These are phyloP conservation scores for Tetranychus piercei DNA, from an alignment of 2,888 invertebrate species.

Conservation along the genomic window DNA sequence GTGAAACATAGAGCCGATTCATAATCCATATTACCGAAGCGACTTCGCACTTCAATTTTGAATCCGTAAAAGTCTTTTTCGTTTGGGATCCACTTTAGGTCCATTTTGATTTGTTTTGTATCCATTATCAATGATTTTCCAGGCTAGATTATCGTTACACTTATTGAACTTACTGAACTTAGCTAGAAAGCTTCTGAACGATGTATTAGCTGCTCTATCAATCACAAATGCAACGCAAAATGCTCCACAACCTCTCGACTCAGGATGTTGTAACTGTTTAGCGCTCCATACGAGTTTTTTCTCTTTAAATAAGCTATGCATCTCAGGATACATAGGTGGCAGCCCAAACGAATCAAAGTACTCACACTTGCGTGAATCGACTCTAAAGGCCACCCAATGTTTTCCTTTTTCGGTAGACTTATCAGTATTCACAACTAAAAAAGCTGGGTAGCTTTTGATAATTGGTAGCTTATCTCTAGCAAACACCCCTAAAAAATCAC, in stretches of 20 bases:
- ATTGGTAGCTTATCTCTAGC: background rate
- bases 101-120: no score
- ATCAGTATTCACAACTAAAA: conserved; percentile 14
- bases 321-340: conserved; percentile 3
- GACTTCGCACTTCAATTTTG: no score
- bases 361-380: background rate
- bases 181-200: no score
- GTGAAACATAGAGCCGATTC: no score
- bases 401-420: background rate
- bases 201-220: background rate
- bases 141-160: no score
- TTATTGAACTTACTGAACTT: no score
- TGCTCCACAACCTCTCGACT: background rate
- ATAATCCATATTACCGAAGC: no score
- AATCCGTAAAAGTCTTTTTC: no score
- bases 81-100: no score
- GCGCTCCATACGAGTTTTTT: background rate
- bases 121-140: no score
- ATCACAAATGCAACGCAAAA: conserved; percentile 4
- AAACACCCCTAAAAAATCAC: background rate
- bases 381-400: conserved; percentile 11
- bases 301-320: background rate
- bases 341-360: conserved; percentile 19
- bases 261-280: background rate
- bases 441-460: background rate